phyloP scores from a whole-genome alignment of 2,888 invertebrate species.

The Noctua pronuba region DNA sequence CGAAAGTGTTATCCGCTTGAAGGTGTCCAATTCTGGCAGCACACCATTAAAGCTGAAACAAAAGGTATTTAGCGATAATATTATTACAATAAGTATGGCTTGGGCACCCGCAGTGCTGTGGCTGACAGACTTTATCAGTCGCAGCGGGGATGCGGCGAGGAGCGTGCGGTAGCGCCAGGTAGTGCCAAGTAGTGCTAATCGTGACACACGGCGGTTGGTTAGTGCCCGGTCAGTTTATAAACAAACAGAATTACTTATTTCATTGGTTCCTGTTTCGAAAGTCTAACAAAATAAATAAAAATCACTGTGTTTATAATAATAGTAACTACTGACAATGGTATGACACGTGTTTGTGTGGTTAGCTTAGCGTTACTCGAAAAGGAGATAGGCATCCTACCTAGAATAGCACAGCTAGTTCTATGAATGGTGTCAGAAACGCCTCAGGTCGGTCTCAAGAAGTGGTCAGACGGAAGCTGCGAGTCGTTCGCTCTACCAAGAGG shows the following conservation, averaged over 20 bases:
- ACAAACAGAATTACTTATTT: background rate
- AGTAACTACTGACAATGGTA: no score
- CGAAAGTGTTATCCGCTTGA: background rate
- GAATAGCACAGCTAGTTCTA: background rate
- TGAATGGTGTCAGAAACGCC: background rate
- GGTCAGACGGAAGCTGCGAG: background rate
- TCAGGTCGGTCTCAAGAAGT: background rate
- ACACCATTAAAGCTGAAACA: background rate
- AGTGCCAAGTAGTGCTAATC: background rate
- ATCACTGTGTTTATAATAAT: background rate
- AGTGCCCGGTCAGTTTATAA: background rate
- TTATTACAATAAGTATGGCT: constrained; percentile 21
- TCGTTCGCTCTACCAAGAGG: background rate
- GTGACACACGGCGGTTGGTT: constrained; percentile 2
- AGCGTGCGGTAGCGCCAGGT: background rate
- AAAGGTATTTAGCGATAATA: constrained; percentile 24
- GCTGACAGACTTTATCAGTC: constrained; percentile 17
- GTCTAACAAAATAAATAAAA: background rate
- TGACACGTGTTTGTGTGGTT: background rate
- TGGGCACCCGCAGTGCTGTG: background rate
- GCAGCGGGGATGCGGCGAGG: background rate
- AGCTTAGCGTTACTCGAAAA: background rate
- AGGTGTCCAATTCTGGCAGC: constrained; percentile 16
- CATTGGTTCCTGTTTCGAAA: background rate
- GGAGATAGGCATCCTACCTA: background rate